Percentiles rank a stretch among this genome's conserved stretches.
Conservation (phyloP, 2,888 invertebrate genomes). For the Lycaena phlaeas region DNA sequence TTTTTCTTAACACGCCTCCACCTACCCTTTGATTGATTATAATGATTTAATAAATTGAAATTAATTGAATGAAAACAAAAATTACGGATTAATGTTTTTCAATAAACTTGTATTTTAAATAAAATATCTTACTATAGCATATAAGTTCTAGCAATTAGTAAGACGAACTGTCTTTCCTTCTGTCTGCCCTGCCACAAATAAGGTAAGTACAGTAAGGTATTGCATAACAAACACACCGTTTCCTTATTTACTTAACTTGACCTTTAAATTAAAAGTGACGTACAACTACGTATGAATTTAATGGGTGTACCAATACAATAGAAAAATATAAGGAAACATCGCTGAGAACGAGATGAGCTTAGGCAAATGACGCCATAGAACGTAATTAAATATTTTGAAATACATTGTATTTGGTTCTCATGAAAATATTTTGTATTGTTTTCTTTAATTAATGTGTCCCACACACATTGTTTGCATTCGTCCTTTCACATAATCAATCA, state of each 20-base stretch:
- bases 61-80: too few species aligned
- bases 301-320: neutral
- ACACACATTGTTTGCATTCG: neutral
- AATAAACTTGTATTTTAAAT: too few species aligned
- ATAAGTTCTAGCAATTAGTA: too few species aligned
- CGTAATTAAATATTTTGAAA: neutral
- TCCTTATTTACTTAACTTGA: neutral
- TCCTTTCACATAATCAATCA: neutral
- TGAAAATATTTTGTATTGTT: neutral
- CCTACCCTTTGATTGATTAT: too few species aligned
- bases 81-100: too few species aligned
- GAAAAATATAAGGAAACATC: too few species aligned
- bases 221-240: neutral
- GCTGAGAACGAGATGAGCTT: neutral
- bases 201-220: too few species aligned
- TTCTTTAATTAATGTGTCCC: neutral
- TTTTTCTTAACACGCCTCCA: too few species aligned
- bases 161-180: too few species aligned
- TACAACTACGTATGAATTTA: neutral
- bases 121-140: too few species aligned
- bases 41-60: too few species aligned
- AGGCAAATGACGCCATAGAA: neutral
- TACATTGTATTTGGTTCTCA: neutral
- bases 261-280: neutral
- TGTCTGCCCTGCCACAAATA: too few species aligned